phyloP scores from a whole-genome alignment of 2,888 invertebrate species.

The Phyto melanocephala region DNA sequence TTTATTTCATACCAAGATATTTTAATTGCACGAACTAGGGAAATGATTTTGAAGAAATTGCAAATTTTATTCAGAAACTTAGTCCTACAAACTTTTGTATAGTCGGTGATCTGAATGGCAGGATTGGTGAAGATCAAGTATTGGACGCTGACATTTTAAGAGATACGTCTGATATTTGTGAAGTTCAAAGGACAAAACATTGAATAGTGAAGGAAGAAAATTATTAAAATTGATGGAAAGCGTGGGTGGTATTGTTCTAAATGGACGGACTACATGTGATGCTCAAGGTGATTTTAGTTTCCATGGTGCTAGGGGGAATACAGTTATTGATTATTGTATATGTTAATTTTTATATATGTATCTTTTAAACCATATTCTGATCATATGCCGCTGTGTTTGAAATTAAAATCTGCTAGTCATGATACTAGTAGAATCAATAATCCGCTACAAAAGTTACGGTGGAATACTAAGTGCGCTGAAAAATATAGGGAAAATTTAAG shows the following conservation, averaged over 20 bases:
- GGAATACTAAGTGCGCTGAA: neutral
- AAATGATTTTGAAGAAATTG: constrained; percentile 1
- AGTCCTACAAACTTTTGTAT: neutral
- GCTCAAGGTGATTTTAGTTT: no score
- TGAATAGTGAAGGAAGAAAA: neutral
- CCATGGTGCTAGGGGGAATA: neutral
- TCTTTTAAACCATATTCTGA: neutral
- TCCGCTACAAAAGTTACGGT: neutral
- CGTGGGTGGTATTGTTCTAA: neutral
- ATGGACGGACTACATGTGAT: neutral
- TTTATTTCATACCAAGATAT: no score
- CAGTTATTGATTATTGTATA: constrained; percentile 10
- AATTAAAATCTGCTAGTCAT: neutral
- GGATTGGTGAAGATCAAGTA: constrained; percentile 1
- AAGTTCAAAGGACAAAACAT: neutral
- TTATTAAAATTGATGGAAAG: neutral
- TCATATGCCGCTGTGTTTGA: constrained; percentile 2
- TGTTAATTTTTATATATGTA: neutral
- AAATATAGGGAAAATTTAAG: neutral
- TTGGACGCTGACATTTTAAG: neutral
- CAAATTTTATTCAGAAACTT: neutral
- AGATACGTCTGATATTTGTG: neutral
- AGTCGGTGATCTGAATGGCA: constrained; percentile 17
- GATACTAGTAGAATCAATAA: neutral
- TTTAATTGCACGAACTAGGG: constrained; percentile 9